phyloP scores from a whole-genome alignment of 2,888 invertebrate genomes.

The Spodoptera picta region DNA sequence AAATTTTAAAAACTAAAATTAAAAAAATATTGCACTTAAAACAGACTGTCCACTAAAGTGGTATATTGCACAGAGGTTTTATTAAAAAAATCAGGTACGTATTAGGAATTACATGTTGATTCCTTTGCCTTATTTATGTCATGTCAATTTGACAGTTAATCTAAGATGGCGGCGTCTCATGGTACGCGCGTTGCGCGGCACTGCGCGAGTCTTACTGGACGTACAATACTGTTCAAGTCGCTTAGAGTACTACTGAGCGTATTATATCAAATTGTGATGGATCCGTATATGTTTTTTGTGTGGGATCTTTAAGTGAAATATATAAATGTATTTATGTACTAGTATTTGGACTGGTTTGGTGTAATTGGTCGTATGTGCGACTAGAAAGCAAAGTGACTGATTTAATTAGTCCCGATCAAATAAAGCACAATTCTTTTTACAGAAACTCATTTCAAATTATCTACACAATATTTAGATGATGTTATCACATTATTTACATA shows the following conservation, averaged over 20 bases:
- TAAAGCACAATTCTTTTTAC: no score
- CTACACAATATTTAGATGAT: no score
- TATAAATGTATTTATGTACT: no score
- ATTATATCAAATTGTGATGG: conserved; percentile 10
- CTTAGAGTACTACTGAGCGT: conserved; percentile 58
- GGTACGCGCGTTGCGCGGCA: conserved; percentile 69
- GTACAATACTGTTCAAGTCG: conserved; percentile 61
- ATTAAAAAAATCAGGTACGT: conserved; percentile 73
- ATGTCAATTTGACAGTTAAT: conserved; percentile 61
- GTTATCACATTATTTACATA: no score
- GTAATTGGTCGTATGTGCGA: no score
- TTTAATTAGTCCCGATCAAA: no score
- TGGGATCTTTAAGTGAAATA: no score
- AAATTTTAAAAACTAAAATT: conserved; percentile 51
- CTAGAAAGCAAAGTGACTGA: no score
- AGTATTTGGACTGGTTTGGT: no score
- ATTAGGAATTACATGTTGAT: conserved; percentile 49
- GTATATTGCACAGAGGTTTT: conserved; percentile 76
- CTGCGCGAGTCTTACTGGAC: conserved; percentile 56
- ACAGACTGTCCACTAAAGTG: conserved; percentile 83
- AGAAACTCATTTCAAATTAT: no score
- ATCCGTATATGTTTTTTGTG: conserved; percentile 30
- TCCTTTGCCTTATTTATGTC: conserved; percentile 44
- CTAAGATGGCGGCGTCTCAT: conserved; percentile 57
- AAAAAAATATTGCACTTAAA: conserved; percentile 75